Evolutionary conservation across 2,113 vertebrate genomes (phyloP), one percentile per base, ranked within the genome.

Genomic region (Chlamydotis undulata): DNA sequence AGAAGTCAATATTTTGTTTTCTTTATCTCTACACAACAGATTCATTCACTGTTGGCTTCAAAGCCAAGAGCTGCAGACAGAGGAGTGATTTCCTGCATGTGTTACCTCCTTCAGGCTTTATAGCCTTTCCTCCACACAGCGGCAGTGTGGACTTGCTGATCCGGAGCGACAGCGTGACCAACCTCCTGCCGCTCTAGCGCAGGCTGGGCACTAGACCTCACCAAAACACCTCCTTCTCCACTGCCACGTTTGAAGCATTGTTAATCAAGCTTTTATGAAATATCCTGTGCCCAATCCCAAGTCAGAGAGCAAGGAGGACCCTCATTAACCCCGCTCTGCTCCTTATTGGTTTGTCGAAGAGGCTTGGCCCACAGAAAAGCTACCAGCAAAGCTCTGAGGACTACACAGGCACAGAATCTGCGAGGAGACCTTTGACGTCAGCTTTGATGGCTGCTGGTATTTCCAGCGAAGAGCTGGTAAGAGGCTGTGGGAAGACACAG

Each of bases 201-300:
- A 7, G 60, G 18, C 29, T 39, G 26, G 3, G 35, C 26, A 41
- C 41, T 7, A 17, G 33, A 50, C 16, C 35, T 31, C 6, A 19
- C 2, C 35, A 15, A 26, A 57, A 41, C 49, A 39, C 55, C 39
- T 29, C 81, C 55, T 47, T 12, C 39, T 41, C 43, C 12, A 24
- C 68, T 7, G 37, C 22, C 1, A 0, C 1, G 29, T 74, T 60
- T 45, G 59, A 60, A 76, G 41, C 28, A 52, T 67, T 1, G 1
- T 85, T 80, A 70, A 23, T 52, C 29, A 45, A 77, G 57, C 19
- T 73, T 67, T 68, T 63, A 50, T 19, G 64, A 70, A 85, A 70
- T 9, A 60, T 12, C 14, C 7, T 12, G 31, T 24, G 28, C 45
- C 33, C 18, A 39, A 18, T 18, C 33, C 41, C 33, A 45, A 61